These are phyloP conservation scores for Drosophila meridionalis DNA, from an alignment of 2,888 invertebrate species.

Conservation along the genomic window DNA sequence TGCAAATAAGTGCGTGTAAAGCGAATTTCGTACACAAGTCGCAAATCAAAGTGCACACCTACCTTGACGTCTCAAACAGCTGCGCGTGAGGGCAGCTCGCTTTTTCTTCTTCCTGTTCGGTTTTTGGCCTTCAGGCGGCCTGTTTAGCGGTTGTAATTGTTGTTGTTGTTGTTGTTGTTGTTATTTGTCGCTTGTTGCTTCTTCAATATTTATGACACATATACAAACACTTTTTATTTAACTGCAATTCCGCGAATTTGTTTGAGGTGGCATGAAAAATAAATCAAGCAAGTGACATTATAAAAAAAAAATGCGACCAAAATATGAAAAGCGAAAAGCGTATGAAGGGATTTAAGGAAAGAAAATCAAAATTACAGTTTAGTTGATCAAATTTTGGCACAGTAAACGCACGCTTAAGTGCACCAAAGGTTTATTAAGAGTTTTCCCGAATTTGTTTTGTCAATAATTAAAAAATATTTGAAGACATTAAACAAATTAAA, in stretches of 20 bases:
- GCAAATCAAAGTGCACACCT: slow-evolving; percentile 60
- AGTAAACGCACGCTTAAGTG: not conserved
- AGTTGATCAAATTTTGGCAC: slow-evolving; percentile 17
- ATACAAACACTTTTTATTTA: slow-evolving; percentile 11
- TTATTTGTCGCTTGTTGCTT: slow-evolving; percentile 39
- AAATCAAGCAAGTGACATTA: slow-evolving; percentile 22
- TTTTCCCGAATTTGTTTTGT: too few species aligned
- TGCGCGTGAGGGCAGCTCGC: slow-evolving; percentile 7
- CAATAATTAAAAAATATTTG: too few species aligned
- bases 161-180: slow-evolving; percentile 16
- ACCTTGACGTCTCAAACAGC: slow-evolving; percentile 36
- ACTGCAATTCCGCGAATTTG: slow-evolving; percentile 50
- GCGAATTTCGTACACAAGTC: slow-evolving; percentile 50
- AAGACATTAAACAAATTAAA: too few species aligned
- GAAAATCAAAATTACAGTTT: slow-evolving; percentile 18
- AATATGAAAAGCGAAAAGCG: slow-evolving; percentile 25
- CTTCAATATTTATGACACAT: slow-evolving; percentile 21
- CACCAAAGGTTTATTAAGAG: too few species aligned
- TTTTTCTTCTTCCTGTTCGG: not conserved
- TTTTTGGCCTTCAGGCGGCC: slow-evolving; percentile 44
- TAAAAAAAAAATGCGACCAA: not conserved
- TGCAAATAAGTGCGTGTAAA: slow-evolving; percentile 69
- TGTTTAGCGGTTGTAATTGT: slow-evolving; percentile 36
- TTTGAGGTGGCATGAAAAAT: slow-evolving; percentile 51
- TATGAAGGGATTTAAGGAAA: slow-evolving; percentile 24